Percentiles rank a stretch among this genome's conserved stretches.
Evolutionary conservation across 2,797 vertebrate species (phyloP).

Genomic region (Sebastes aleutianus): DNA sequence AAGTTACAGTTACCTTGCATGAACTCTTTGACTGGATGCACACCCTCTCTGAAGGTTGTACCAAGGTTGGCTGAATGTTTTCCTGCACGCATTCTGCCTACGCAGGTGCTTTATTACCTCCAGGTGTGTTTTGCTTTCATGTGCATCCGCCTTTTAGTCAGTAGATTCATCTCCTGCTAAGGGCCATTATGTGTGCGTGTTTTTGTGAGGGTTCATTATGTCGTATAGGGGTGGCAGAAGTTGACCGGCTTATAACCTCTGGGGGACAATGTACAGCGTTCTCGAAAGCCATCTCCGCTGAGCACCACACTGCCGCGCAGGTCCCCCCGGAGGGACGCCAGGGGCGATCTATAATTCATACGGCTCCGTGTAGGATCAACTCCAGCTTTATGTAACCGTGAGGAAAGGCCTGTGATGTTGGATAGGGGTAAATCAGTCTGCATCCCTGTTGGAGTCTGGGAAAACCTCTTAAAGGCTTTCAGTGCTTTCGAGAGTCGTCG

Average conservation of each 20-base stretch:
- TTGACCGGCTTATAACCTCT: conserved; percentile 37
- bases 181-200: conserved; percentile 1
- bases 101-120: conserved; percentile 41
- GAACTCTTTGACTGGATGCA: not conserved
- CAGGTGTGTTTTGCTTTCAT: conserved; percentile 59
- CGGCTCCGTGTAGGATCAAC: conserved; percentile 30
- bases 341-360: conserved; percentile 60
- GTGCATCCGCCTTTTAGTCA: conserved; percentile 10
- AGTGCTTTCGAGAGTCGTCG: conserved; percentile 26
- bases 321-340: conserved; percentile 5
- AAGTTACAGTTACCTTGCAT: not conserved
- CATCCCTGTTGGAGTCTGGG: not conserved
- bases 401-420: conserved; percentile 25
- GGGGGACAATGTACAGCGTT: not conserved
- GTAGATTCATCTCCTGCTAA: conserved; percentile 21
- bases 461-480: conserved; percentile 27
- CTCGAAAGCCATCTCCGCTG: not conserved
- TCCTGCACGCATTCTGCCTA: not conserved
- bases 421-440: conserved; percentile 5
- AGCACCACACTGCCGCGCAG: not conserved
- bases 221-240: conserved; percentile 33
- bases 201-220: conserved; percentile 41
- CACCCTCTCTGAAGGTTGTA: conserved; percentile 8
- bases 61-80: conserved; percentile 22
- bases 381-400: conserved; percentile 49